Percentiles rank a stretch among this genome's conserved stretches.
Evolutionary conservation across 2,888 invertebrate species (phyloP).

Genomic region (Folsomia candida): DNA sequence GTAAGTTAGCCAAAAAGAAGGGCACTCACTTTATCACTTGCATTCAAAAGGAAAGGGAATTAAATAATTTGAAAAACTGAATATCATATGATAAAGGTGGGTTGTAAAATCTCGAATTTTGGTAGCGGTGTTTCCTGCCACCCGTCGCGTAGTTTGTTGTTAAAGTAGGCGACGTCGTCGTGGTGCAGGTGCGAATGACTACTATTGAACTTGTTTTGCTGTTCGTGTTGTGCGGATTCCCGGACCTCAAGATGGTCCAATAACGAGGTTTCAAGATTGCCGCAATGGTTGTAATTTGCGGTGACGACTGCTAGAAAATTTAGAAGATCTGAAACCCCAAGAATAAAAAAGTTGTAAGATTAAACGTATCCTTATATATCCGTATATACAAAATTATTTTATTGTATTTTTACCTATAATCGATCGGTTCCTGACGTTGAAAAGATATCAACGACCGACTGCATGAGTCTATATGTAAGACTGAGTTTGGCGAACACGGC

Average conservation of each 20-base stretch:
- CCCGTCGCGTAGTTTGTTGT: not conserved
- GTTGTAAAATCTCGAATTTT: constrained; percentile 2
- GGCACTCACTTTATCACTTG: constrained; percentile 39
- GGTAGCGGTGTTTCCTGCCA: constrained; percentile 1
- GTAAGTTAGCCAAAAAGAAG: constrained; percentile 38
- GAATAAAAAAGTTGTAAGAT: constrained; percentile 12
- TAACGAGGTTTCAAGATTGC: constrained; percentile 78
- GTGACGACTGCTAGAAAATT: constrained; percentile 96
- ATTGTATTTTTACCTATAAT: constrained; percentile 67
- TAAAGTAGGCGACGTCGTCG: constrained; percentile 5
- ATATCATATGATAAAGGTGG: constrained; percentile 2
- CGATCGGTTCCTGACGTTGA: constrained; percentile 73
- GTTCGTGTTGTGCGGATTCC: constrained; percentile 12
- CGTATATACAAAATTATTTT: not conserved
- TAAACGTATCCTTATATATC: not conserved
- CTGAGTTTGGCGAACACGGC: constrained; percentile 54
- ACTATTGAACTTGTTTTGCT: not conserved
- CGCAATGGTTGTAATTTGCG: constrained; percentile 94
- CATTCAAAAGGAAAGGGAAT: constrained; percentile 29
- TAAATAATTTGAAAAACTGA: constrained; percentile 9
- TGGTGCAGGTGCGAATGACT: not conserved
- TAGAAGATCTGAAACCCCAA: constrained; percentile 72
- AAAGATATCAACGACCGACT: constrained; percentile 86
- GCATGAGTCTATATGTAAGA: constrained; percentile 67
- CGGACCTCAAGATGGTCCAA: constrained; percentile 49